phyloP scores from a whole-genome alignment of 2,797 vertebrate species.

The Remorina albescens region DNA sequence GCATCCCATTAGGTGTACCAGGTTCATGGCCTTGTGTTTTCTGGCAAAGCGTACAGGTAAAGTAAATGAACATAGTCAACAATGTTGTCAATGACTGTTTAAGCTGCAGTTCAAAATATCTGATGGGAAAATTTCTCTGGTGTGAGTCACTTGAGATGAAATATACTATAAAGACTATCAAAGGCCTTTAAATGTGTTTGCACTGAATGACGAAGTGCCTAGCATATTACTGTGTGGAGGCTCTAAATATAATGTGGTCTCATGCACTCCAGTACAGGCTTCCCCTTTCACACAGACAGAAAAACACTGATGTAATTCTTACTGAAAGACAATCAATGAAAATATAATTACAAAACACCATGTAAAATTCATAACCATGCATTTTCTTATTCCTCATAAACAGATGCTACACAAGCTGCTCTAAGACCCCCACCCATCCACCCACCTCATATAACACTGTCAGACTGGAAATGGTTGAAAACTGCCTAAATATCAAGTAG shows the following conservation, averaged over 20 bases:
- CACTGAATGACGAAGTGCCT: not conserved
- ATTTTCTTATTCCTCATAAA: not conserved
- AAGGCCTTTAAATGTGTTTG: too few species aligned
- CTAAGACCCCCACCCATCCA: too few species aligned
- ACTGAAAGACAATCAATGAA: not conserved
- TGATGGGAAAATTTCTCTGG: too few species aligned
- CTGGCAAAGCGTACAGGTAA: not conserved
- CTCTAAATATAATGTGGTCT: not conserved
- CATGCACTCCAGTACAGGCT: not conserved
- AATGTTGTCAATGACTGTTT: not conserved
- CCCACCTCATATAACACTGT: not conserved
- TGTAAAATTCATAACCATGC: not conserved
- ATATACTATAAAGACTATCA: too few species aligned
- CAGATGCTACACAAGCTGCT: not conserved
- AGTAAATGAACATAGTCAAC: not conserved
- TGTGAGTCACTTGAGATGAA: too few species aligned
- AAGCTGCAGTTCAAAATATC: too few species aligned
- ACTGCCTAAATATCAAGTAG: too few species aligned
- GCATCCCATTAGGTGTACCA: not conserved
- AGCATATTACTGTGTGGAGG: not conserved
- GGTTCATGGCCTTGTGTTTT: not conserved
- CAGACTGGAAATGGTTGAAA: not conserved
- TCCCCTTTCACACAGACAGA: not conserved
- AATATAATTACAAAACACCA: not conserved
- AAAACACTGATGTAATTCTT: too few species aligned